A percentile compares a stretch with the other conserved stretches of the same genome.
phyloP scores from a whole-genome alignment of 2,797 vertebrate genomes.

The Argya squamiceps region DNA sequence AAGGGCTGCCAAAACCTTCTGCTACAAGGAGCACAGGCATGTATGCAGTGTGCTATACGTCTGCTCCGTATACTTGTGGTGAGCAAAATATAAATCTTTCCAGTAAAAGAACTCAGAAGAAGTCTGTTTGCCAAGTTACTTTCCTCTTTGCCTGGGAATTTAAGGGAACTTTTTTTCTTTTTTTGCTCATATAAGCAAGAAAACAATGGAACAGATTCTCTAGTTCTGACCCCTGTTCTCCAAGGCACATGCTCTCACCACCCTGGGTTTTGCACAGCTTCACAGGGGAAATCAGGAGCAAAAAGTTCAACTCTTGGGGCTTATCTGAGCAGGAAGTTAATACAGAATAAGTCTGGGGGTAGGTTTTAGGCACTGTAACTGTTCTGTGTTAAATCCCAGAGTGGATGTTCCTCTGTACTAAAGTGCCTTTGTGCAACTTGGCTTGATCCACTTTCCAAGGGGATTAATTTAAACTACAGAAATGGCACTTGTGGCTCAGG shows the following conservation, averaged over 20 bases:
- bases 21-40: constrained; percentile 18
- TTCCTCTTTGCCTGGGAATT: constrained; percentile 25
- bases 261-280: not conserved
- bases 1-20: constrained; percentile 19
- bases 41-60: not conserved
- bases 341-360: not conserved
- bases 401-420: not conserved
- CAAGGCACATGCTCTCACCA: not conserved
- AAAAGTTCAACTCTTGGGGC: not conserved
- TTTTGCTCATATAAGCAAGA: not conserved
- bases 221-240: constrained; percentile 1
- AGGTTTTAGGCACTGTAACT: not conserved
- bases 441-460: not conserved
- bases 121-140: constrained; percentile 40
- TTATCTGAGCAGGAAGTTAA: constrained; percentile 42
- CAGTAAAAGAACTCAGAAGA: constrained; percentile 1
- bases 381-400: not conserved
- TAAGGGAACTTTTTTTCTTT: not conserved
- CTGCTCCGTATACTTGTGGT: constrained; percentile 25
- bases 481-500: not conserved
- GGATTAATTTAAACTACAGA: not conserved
- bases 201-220: constrained; percentile 13
- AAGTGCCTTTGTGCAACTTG: not conserved
- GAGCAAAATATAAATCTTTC: constrained; percentile 50
- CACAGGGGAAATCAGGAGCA: constrained; percentile 10